Evolutionary conservation across 2,113 vertebrate genomes (phyloP), one percentile per base, ranked within the genome.

Genomic region (Strix uralensis): DNA sequence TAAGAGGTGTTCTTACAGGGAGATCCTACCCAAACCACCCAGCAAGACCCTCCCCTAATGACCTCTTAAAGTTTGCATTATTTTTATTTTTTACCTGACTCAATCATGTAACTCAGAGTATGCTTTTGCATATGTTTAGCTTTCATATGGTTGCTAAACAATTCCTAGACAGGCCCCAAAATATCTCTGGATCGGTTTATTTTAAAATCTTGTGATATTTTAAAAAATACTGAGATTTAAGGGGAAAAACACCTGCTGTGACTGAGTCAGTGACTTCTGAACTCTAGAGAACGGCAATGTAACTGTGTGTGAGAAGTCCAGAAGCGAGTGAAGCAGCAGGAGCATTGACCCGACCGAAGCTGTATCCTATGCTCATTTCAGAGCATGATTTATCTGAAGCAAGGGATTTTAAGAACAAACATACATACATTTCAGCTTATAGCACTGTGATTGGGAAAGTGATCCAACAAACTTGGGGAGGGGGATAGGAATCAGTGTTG

Each of bases 221-320:
- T 62, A 82, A 63, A 11, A 59, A 86, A 63, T 57, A 51, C 9
- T 25, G 17, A 72, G 15, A 82, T 86, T 59, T 54, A 79, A 74
- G 36, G 11, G 11, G 22, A 0, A 15, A 62, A 63, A 47, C n/a
- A 10, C 13, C 18, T 22, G 8, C 29, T 75, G 25, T 79, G 32
- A 70, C n/a, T 7, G 17, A 42, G 61, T 77, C 44, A 44, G 44
- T 65, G 55, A 79, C 16, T 51, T 94, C 52, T 63, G 47, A 75
- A 51, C 5, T 25, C 1, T 0, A 29, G 13, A 7, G 69, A 74
- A 79, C 0, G 4, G 57, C n/a, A 80, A 34, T 2, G 5, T 30
- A 38, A 47, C 19, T 75, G 13, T 77, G 29, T 59, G 7, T 36
- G 30, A 62, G 40, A 88, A 75, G 47, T 18, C 10, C 2, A 4